A percentile compares a stretch with the other conserved stretches of the same genome.
These are phyloP conservation scores for Diuraphis noxia DNA, from an alignment of 1,140 invertebrate species.

Conservation along the genomic window DNA sequence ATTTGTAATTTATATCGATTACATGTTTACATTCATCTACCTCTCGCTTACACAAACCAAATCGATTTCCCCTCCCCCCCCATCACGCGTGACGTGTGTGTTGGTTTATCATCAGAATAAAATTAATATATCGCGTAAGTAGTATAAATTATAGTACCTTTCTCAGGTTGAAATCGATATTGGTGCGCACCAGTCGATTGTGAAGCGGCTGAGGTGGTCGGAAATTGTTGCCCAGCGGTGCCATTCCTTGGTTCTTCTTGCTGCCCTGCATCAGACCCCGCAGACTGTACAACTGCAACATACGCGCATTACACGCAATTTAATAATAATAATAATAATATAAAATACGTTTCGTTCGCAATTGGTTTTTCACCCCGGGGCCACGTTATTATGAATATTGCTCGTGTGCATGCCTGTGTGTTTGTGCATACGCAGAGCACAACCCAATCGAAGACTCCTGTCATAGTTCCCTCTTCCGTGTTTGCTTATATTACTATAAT, in stretches of 20 bases:
- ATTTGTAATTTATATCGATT: not conserved
- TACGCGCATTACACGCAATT: not conserved
- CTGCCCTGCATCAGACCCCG: constrained; percentile 86
- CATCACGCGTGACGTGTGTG: too few relatives aligned
- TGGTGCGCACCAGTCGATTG: constrained; percentile 88
- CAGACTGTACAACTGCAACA: constrained; percentile 75
- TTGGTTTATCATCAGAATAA: not conserved
- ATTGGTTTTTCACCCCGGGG: not conserved
- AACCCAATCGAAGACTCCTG: too few relatives aligned
- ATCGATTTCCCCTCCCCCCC: not conserved
- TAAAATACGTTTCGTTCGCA: not conserved
- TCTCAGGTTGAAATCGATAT: constrained; percentile 88
- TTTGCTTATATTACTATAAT: too few relatives aligned
- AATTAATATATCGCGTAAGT: not conserved
- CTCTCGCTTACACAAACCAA: not conserved
- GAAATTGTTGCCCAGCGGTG: constrained; percentile 90
- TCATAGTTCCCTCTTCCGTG: too few relatives aligned
- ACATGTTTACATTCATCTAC: too few relatives aligned
- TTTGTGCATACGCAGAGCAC: too few relatives aligned
- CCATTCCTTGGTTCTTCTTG: constrained; percentile 79
- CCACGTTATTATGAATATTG: not conserved
- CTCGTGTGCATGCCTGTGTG: not conserved
- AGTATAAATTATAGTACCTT: constrained; percentile 64
- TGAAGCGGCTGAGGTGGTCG: constrained; percentile 86
- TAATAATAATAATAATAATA: constrained; percentile 56